phyloP scores from a whole-genome alignment of 1,140 invertebrate species.

The Orchestia grillus region DNA sequence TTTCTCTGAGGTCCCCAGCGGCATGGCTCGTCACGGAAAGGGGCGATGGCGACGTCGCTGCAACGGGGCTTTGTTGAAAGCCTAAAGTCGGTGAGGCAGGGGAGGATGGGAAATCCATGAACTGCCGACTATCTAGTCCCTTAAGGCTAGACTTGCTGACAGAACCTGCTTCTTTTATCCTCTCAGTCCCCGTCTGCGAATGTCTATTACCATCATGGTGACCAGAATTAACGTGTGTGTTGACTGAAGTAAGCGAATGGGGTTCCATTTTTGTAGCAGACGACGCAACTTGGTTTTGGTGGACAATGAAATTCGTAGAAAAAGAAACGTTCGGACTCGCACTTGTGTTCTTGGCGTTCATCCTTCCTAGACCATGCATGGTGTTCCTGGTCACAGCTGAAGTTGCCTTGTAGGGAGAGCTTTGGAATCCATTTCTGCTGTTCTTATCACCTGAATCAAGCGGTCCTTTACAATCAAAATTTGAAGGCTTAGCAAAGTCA shows the following conservation, averaged over 20 bases:
- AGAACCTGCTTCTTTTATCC: not conserved
- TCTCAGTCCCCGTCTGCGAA: not conserved
- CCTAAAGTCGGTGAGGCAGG: not conserved
- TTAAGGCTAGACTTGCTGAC: not conserved
- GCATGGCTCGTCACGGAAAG: not conserved
- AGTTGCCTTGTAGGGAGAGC: not conserved
- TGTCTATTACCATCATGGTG: not conserved
- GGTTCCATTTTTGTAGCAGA: not conserved
- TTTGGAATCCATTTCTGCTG: not conserved
- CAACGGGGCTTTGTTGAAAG: not conserved
- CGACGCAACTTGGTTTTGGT: not conserved
- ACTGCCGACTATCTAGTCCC: not conserved
- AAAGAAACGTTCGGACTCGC: not conserved
- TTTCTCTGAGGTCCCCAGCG: not conserved
- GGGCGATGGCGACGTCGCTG: not conserved
- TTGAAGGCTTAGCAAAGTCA: constrained; percentile 13
- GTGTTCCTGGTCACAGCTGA: not conserved
- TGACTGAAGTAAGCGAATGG: not conserved
- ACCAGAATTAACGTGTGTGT: not conserved
- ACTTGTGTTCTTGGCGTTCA: not conserved
- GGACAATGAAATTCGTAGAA: not conserved
- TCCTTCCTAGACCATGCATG: not conserved
- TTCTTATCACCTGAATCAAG: not conserved
- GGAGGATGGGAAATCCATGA: not conserved
- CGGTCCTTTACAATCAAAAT: not conserved